Evolutionary conservation across 2,797 vertebrate genomes (phyloP).

Genomic region (Rhinella marina): DNA sequence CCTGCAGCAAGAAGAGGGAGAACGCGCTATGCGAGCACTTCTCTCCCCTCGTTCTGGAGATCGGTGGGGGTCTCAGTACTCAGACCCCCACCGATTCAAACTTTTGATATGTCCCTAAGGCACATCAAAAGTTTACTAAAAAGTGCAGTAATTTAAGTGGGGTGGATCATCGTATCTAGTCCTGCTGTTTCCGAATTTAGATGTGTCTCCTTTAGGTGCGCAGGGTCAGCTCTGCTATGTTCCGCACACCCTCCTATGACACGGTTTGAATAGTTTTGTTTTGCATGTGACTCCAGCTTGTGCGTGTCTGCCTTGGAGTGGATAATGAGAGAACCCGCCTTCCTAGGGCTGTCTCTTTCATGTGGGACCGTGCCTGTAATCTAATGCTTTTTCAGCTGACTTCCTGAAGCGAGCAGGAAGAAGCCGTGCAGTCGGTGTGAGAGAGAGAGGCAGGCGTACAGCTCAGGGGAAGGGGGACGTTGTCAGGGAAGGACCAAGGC

Average conservation of each 20-base stretch:
- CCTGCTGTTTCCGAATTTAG: too few relatives aligned
- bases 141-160: too few relatives aligned
- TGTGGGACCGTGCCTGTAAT: slow-evolving; percentile 14
- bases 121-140: too few relatives aligned
- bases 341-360: slow-evolving; percentile 14
- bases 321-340: slow-evolving; percentile 7
- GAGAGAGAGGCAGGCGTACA: background rate
- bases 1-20: too few relatives aligned
- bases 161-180: too few relatives aligned
- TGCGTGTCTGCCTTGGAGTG: slow-evolving; percentile 46
- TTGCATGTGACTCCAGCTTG: background rate
- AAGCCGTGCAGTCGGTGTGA: background rate
- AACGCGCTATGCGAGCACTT: too few relatives aligned
- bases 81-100: too few relatives aligned
- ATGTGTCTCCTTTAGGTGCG: too few relatives aligned
- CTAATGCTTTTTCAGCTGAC: slow-evolving; percentile 48
- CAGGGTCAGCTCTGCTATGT: background rate
- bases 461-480: background rate
- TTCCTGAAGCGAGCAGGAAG: slow-evolving; percentile 50
- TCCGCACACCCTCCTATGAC: background rate
- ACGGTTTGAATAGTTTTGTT: background rate
- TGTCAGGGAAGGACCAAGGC: too few relatives aligned
- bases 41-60: too few relatives aligned
- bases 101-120: too few relatives aligned
- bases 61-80: too few relatives aligned